Evolutionary conservation across 1,140 invertebrate species (phyloP).

Genomic region (Stegodyphus dumicola): DNA sequence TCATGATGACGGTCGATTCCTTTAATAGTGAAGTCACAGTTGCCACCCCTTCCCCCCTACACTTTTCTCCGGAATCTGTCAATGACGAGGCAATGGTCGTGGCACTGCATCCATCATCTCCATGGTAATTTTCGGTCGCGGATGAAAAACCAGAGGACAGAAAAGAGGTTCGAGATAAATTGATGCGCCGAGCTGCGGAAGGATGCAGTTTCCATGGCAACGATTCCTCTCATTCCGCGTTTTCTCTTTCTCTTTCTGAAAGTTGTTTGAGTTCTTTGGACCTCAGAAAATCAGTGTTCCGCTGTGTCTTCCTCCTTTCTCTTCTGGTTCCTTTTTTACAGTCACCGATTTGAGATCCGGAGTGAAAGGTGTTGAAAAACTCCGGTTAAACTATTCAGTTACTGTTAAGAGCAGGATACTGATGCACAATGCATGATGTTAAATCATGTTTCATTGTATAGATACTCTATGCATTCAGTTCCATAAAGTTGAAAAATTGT

Average conservation of each 20-base stretch:
- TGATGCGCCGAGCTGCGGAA: slow-evolving; percentile 14
- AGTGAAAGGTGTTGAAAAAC: background rate
- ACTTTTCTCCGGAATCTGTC: background rate
- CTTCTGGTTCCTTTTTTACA: background rate
- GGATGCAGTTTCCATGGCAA: slow-evolving; percentile 32
- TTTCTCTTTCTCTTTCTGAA: background rate
- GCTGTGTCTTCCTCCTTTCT: slow-evolving; percentile 20
- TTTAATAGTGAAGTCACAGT: no score
- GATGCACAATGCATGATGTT: background rate
- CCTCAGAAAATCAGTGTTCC: slow-evolving; percentile 27
- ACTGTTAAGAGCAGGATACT: background rate
- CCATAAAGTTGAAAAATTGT: no score
- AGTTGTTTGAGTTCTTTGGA: slow-evolving; percentile 26
- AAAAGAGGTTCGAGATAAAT: slow-evolving; percentile 36
- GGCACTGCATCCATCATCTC: slow-evolving; percentile 46
- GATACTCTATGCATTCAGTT: background rate
- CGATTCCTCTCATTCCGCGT: background rate
- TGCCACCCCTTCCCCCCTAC: no score
- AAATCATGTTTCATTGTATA: background rate
- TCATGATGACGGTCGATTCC: no score
- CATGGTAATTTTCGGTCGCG: slow-evolving; percentile 36
- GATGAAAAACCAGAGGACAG: slow-evolving; percentile 34
- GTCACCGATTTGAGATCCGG: background rate
- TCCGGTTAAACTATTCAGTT: background rate
- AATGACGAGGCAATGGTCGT: slow-evolving; percentile 7